These are phyloP conservation scores for Andrena minutula DNA, from an alignment of 2,888 invertebrate genomes.

Conservation along the genomic window DNA sequence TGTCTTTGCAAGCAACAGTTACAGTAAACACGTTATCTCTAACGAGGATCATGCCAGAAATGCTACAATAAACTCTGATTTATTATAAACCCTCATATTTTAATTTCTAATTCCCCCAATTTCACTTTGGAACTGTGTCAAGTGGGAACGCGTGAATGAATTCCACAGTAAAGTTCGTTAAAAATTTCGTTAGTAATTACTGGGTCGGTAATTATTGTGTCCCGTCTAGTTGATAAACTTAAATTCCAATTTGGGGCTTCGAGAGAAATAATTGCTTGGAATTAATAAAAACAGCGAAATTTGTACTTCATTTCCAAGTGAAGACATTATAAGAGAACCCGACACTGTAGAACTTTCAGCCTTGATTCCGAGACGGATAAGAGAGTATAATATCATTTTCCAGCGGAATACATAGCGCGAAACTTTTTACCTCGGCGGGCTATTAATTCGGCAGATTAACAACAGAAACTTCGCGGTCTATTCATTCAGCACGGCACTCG, in stretches of 20 bases:
- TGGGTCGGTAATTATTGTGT: too few relatives aligned
- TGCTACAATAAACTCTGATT: background rate
- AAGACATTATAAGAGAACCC: background rate
- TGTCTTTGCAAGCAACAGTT: constrained; percentile 28
- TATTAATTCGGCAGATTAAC: background rate
- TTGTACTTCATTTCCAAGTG: too few relatives aligned
- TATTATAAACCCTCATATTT: constrained; percentile 14
- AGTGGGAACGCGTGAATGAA: too few relatives aligned
- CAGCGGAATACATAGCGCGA: background rate
- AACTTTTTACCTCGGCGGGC: background rate
- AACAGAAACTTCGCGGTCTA: background rate
- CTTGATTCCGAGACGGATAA: background rate
- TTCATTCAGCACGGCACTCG: background rate
- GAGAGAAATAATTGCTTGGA: too few relatives aligned
- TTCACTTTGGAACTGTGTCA: too few relatives aligned
- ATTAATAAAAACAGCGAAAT: too few relatives aligned
- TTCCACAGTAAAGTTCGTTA: too few relatives aligned
- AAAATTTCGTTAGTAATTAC: too few relatives aligned
- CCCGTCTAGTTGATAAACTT: too few relatives aligned
- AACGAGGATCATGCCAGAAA: constrained; percentile 22
- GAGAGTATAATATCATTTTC: background rate
- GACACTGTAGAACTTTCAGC: background rate
- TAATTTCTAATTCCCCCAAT: too few relatives aligned
- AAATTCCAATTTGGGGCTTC: too few relatives aligned
- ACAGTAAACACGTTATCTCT: constrained; percentile 25